These are phyloP conservation scores for Catocala nupta DNA, from an alignment of 2,888 invertebrate species.

Conservation along the genomic window DNA sequence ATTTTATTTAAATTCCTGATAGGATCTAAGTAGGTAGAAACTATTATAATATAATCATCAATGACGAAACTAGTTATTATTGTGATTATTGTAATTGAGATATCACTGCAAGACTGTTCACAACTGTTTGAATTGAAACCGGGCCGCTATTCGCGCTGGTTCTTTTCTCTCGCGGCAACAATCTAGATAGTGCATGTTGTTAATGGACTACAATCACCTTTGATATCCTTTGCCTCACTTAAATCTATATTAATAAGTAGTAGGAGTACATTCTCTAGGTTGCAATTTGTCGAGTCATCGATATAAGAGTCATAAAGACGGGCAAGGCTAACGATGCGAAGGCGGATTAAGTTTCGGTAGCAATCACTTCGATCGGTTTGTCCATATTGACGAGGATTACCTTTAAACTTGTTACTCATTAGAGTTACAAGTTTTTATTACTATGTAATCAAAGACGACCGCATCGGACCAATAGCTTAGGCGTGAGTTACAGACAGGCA, in stretches of 20 bases:
- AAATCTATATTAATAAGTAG: too few species aligned
- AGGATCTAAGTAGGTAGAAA: neutral
- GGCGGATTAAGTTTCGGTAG: neutral
- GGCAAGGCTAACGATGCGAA: neutral
- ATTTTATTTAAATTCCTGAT: neutral
- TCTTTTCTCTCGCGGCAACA: too few species aligned
- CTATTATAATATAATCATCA: conserved; percentile 5
- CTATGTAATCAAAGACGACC: too few species aligned
- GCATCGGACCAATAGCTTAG: too few species aligned
- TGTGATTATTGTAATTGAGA: conserved; percentile 9
- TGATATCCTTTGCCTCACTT: too few species aligned
- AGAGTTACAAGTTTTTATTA: too few species aligned
- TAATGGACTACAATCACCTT: too few species aligned
- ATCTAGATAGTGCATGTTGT: too few species aligned
- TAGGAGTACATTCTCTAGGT: neutral
- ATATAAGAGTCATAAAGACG: neutral
- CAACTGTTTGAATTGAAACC: conserved; percentile 11
- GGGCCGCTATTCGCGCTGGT: conserved; percentile 13
- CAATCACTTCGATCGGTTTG: neutral
- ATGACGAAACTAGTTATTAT: conserved; percentile 9
- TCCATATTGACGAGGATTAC: too few species aligned
- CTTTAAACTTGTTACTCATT: too few species aligned
- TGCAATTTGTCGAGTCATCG: neutral
- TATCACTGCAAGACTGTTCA: conserved; percentile 10
- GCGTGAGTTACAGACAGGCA: too few species aligned